Percentiles rank a stretch among this genome's conserved stretches.
These are phyloP conservation scores for Tyria jacobaeae DNA, from an alignment of 2,888 invertebrate genomes.

Conservation along the genomic window DNA sequence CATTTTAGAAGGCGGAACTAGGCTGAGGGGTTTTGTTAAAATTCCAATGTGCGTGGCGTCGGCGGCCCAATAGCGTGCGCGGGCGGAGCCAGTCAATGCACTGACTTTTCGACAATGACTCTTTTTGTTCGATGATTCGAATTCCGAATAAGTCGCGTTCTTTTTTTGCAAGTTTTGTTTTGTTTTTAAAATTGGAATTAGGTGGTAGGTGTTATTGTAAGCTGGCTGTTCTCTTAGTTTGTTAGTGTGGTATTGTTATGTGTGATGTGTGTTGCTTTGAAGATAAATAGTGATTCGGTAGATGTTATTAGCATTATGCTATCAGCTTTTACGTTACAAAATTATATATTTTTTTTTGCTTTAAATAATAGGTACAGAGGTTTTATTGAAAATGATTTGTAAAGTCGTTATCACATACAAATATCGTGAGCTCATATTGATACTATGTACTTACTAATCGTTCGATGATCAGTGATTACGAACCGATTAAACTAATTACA, in stretches of 20 bases:
- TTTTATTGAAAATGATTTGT: neutral
- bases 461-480: constrained; percentile 19
- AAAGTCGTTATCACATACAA: neutral
- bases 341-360: too few species aligned
- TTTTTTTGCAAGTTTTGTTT: constrained; percentile 18
- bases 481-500: constrained; percentile 33
- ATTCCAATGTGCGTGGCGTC: constrained; percentile 73
- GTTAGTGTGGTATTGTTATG: neutral
- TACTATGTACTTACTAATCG: neutral
- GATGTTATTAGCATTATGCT: neutral
- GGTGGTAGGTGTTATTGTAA: neutral
- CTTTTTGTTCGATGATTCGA: constrained; percentile 58
- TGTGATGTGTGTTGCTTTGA: neutral
- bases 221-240: neutral
- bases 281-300: neutral
- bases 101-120: constrained; percentile 84
- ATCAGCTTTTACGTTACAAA: too few species aligned
- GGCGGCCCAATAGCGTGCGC: constrained; percentile 82
- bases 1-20: constrained; percentile 86
- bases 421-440: neutral
- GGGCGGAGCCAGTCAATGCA: constrained; percentile 83
- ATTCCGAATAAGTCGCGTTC: constrained; percentile 40
- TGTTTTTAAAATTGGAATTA: constrained; percentile 10
- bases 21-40: constrained; percentile 84
- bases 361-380: too few species aligned